A percentile compares a stretch with the other conserved stretches of the same genome.
Conservation (phyloP, 2,113 vertebrate genomes). For the Tinamus guttatus region DNA sequence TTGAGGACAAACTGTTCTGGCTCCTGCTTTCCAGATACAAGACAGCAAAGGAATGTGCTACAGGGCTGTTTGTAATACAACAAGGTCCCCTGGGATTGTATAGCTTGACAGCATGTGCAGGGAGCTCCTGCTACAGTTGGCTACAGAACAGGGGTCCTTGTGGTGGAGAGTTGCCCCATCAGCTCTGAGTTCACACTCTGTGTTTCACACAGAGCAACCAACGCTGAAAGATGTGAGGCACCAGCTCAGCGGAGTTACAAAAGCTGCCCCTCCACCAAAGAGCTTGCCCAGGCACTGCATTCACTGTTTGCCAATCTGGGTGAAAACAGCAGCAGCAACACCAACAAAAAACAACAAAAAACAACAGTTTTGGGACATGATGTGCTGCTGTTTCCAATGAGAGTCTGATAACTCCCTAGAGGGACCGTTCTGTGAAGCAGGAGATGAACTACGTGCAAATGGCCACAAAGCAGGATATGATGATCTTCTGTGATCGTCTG, state of each 20-base stretch:
- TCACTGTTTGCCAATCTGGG: neutral
- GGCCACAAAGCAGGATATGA: neutral
- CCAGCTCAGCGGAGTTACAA: neutral
- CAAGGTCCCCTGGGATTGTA: rapidly evolving
- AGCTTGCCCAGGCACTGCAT: neutral
- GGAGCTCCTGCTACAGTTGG: neutral
- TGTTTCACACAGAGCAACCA: neutral
- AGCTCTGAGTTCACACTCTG: neutral
- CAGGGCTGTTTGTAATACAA: neutral
- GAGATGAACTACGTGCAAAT: neutral
- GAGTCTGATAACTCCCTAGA: neutral
- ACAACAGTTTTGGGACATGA: neutral
- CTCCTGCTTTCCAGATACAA: neutral
- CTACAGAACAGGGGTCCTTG: neutral
- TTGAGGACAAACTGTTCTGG: neutral
- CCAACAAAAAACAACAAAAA: too few species aligned
- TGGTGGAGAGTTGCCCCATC: neutral
- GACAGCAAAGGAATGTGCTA: neutral
- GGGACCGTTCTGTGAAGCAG: neutral
- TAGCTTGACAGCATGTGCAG: neutral
- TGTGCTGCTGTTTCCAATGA: neutral
- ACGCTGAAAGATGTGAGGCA: neutral
- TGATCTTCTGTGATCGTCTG: rapidly evolving
- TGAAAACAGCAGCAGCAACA: too few species aligned
- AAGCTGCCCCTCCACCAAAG: neutral